Evolutionary conservation across 2,797 vertebrate species (phyloP), one percentile per base, ranked within the genome.

Genomic region (Xiphorhynchus erythropygius): DNA sequence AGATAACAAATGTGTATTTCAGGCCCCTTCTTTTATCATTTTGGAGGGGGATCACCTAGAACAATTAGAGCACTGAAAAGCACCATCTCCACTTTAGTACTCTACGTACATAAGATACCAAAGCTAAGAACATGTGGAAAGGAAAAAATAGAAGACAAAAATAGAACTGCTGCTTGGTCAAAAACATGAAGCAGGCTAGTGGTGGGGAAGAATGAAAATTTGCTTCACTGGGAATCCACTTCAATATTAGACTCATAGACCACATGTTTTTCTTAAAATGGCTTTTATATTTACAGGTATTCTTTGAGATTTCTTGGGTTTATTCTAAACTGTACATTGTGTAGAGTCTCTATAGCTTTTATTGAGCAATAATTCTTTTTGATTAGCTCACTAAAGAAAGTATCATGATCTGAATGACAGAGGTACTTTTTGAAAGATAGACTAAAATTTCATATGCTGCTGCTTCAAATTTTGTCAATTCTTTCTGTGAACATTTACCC

Each of bases 91-190:
- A 22, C 21, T 69, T 7, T 17, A 13, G 7, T 57, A 11, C 37
- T 57, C 16, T 75, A 10, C 0, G 0, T 56, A 24, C 7, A 4
- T 21, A 37, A 76, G 14, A 41, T n/a, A 32, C 3, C 59, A 13
- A 89, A 70, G 7, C 55, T 75, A 49, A 52, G 5, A 49, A 52
- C 8, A 25, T 11, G 3, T 39, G 19, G 68, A 81, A 75, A 13
- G 7, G 6, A 35, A 33, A 76, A 83, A 71, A 57, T 6, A 75
- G 32, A 71, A 75, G 8, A 19, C 21, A 76, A 90, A 89, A 84
- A 11, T 41, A 46, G 30, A 53, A 41, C 16, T 32, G 7, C 35
- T 71, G 4, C 3, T 76, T 77, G 23, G 47, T 67, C 21, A 56
- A 59, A 69, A 27, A 67, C 13, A 32, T 4, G 19, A 30, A 79